These are phyloP conservation scores for Picathartes gymnocephalus DNA, from an alignment of 2,113 vertebrate genomes.

Conservation along the genomic window DNA sequence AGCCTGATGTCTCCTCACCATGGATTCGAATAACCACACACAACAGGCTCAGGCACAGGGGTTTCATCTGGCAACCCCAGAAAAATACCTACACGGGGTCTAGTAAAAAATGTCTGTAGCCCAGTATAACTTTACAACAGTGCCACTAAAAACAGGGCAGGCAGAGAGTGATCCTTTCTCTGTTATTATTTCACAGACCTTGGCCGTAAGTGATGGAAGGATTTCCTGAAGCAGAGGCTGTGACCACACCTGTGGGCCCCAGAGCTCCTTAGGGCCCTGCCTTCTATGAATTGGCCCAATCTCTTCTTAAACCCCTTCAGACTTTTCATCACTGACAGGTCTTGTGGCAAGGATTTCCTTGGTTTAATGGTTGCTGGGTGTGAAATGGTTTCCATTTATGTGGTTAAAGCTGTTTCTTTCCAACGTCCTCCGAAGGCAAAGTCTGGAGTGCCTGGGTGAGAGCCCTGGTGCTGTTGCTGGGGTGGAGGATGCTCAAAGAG, in stretches of 20 bases:
- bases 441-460: not conserved
- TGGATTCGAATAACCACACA: not conserved
- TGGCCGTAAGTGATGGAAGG: not conserved
- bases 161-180: not conserved
- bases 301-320: not conserved
- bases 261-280: not conserved
- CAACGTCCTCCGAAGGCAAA: rapidly evolving
- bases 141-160: not conserved
- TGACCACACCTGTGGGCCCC: rapidly evolving
- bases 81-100: not conserved
- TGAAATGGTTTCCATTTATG: not conserved
- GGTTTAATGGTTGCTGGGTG: not conserved
- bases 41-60: not conserved
- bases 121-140: not conserved
- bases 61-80: not conserved
- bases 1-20: not conserved
- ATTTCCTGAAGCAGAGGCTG: not conserved
- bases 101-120: not conserved
- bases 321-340: not conserved
- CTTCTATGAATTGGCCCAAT: not conserved
- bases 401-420: not conserved
- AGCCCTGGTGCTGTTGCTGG: rapidly evolving
- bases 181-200: not conserved
- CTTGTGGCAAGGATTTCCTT: not conserved
- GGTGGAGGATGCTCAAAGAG: not conserved